A percentile compares a stretch with the other conserved stretches of the same genome.
Conservation (phyloP, 1,140 invertebrate species). For the Sminthurides bifidus region DNA sequence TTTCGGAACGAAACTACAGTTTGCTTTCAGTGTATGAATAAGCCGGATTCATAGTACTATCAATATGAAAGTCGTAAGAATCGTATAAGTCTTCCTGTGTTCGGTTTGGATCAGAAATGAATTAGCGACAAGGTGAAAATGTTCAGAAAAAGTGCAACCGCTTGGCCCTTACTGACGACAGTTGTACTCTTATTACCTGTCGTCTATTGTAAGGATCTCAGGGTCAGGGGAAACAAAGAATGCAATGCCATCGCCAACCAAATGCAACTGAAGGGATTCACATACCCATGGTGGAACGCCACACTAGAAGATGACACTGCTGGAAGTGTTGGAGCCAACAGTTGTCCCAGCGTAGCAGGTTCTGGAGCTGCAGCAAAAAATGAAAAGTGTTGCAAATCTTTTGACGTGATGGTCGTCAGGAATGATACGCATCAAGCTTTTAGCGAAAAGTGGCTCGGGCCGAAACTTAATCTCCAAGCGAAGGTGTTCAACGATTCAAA, state of each 20-base stretch:
- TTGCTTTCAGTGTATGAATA: no score
- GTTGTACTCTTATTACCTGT: no score
- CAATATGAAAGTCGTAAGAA: no score
- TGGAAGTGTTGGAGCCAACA: background rate
- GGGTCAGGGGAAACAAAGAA: conserved; percentile 18
- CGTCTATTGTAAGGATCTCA: no score
- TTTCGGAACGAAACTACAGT: no score
- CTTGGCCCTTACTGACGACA: no score
- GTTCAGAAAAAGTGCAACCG: no score
- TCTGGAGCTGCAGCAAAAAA: background rate
- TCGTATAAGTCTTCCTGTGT: no score
- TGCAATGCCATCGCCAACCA: conserved; percentile 20
- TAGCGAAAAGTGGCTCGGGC: conserved; percentile 24
- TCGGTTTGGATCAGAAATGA: no score
- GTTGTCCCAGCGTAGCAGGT: background rate
- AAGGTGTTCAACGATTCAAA: conserved; percentile 27
- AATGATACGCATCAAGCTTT: conserved; percentile 12
- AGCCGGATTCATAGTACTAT: no score
- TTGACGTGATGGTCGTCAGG: conserved; percentile 6
- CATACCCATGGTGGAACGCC: conserved; percentile 28
- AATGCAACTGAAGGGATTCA: conserved; percentile 20
- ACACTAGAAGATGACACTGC: background rate
- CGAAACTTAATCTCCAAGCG: conserved; percentile 17
- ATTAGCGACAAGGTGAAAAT: no score
- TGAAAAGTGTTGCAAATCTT: conserved; percentile 24